A percentile compares a stretch with the other conserved stretches of the same genome.
Evolutionary conservation across 2,113 vertebrate genomes (phyloP).

Genomic region (Corvus cornix): DNA sequence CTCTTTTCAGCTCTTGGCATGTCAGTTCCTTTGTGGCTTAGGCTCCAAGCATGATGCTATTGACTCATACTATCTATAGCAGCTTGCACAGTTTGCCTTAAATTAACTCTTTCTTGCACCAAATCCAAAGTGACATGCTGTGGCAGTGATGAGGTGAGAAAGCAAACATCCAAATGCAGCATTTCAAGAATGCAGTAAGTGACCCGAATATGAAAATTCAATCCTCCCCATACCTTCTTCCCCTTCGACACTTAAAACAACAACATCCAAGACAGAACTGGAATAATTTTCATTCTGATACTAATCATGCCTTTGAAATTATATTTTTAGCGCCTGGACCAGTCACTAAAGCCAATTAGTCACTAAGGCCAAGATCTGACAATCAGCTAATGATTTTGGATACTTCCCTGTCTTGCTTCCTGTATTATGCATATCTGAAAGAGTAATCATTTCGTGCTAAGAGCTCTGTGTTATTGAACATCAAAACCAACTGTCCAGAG

Average conservation of each 20-base stretch:
- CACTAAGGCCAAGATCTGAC: not conserved
- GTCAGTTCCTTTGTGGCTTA: not conserved
- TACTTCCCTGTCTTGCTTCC: not conserved
- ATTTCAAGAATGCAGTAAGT: not conserved
- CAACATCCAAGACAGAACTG: not conserved
- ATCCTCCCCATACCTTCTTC: not conserved
- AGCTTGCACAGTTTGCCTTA: not conserved
- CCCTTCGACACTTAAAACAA: not conserved
- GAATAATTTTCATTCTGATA: not conserved
- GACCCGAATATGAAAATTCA: not conserved
- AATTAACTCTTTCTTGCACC: constrained; percentile 29
- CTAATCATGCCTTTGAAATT: not conserved
- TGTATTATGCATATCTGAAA: not conserved
- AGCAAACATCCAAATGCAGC: not conserved
- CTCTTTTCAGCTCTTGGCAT: not conserved
- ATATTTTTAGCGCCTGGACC: not conserved
- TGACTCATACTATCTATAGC: not conserved
- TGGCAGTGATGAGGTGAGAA: not conserved
- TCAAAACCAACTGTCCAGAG: not conserved
- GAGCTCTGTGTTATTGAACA: not conserved
- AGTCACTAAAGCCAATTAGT: not conserved
- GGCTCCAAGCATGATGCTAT: not conserved
- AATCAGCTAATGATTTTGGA: not conserved
- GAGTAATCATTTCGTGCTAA: not conserved
- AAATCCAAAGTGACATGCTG: not conserved